A percentile compares a stretch with the other conserved stretches of the same genome.
phyloP scores from a whole-genome alignment of 2,888 invertebrate genomes.

The Ypsolopha sequella region DNA sequence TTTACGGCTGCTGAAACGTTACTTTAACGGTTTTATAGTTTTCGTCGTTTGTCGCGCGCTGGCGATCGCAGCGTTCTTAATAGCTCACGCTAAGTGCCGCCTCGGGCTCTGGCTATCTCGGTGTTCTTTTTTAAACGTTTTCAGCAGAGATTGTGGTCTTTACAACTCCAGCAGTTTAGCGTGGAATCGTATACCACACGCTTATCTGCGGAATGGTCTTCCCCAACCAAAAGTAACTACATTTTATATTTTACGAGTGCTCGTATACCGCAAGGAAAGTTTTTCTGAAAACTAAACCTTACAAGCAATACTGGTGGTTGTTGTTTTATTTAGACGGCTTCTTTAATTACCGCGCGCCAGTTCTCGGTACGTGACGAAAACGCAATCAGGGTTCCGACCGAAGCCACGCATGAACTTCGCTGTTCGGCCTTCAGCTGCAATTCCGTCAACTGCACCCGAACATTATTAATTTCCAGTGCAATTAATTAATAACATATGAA shows the following conservation, averaged over 20 bases:
- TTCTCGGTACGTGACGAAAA: conserved; percentile 32
- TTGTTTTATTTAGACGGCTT: conserved; percentile 29
- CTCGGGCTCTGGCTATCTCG: conserved; percentile 52
- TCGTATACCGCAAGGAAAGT: not conserved
- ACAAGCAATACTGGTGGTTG: not conserved
- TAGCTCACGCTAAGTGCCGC: conserved; percentile 66
- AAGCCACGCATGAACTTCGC: conserved; percentile 15
- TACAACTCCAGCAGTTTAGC: conserved; percentile 19
- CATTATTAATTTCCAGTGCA: conserved; percentile 52
- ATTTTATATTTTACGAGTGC: not conserved
- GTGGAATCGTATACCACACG: not conserved
- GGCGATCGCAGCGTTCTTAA: conserved; percentile 65
- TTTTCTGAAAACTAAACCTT: not conserved
- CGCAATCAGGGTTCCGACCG: conserved; percentile 19
- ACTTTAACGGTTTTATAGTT: conserved; percentile 71
- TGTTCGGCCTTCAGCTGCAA: conserved; percentile 23
- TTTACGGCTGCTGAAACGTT: conserved; percentile 69
- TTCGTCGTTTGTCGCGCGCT: conserved; percentile 59
- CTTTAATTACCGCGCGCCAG: conserved; percentile 41
- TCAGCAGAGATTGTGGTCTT: conserved; percentile 56
- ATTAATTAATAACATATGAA: conserved; percentile 58
- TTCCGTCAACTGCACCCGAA: conserved; percentile 51
- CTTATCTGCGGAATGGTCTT: conserved; percentile 1
- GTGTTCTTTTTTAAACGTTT: conserved; percentile 54
- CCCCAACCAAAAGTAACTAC: not conserved